These are phyloP conservation scores for Teleopsis dalmanni DNA, from an alignment of 1,140 invertebrate genomes.

Conservation along the genomic window DNA sequence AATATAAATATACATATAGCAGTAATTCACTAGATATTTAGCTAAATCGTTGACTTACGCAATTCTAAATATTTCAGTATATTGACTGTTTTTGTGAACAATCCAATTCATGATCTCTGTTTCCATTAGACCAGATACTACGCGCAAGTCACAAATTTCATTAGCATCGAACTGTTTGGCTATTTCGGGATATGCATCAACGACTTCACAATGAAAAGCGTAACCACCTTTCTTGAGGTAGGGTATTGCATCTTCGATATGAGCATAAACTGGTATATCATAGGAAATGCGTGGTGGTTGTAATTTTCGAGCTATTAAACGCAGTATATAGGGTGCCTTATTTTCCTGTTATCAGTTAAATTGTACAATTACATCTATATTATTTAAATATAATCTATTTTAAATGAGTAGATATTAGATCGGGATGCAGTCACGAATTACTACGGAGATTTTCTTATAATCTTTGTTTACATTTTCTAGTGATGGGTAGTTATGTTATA, in stretches of 20 bases:
- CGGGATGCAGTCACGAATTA: too few relatives aligned
- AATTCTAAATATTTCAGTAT: conserved; percentile 31
- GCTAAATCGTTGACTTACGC: too few relatives aligned
- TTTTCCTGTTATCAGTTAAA: conserved; percentile 15
- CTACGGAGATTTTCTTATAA: too few relatives aligned
- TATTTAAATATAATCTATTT: not conserved
- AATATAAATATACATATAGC: too few relatives aligned
- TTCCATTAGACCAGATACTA: conserved; percentile 31
- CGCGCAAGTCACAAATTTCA: conserved; percentile 35
- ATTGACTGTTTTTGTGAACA: conserved; percentile 35
- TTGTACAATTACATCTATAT: not conserved
- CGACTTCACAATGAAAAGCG: conserved; percentile 40
- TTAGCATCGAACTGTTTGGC: conserved; percentile 33
- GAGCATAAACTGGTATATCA: conserved; percentile 27
- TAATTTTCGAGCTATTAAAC: conserved; percentile 24
- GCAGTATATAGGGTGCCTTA: conserved; percentile 16
- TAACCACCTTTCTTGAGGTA: conserved; percentile 31
- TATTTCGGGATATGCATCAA: conserved; percentile 36
- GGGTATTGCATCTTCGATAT: conserved; percentile 33
- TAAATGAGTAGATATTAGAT: too few relatives aligned
- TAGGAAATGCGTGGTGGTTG: conserved; percentile 14
- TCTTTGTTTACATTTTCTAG: too few relatives aligned
- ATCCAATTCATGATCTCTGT: conserved; percentile 31
- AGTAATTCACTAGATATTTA: too few relatives aligned
- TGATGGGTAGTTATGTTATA: too few relatives aligned